Evolutionary conservation across 2,888 invertebrate species (phyloP).

Genomic region (Lithophane socia): DNA sequence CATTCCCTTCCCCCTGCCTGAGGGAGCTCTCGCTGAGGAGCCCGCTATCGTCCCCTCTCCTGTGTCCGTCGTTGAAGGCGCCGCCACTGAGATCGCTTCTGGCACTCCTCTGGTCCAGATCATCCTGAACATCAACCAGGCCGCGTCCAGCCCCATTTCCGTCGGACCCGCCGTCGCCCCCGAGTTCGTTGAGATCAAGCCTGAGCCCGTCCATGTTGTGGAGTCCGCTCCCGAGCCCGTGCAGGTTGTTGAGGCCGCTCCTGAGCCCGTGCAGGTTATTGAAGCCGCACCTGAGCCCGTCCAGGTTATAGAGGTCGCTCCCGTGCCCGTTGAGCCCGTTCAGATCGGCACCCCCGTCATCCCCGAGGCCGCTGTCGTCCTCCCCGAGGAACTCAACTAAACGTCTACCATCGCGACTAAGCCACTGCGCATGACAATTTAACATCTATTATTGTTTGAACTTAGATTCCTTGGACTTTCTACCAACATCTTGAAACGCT

Average conservation of each 20-base stretch:
- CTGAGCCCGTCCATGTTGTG: conserved; percentile 41
- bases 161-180: conserved; percentile 41
- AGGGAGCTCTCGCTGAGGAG: conserved; percentile 37
- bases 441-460: conserved; percentile 42
- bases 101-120: conserved; percentile 71
- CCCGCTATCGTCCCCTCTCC: conserved; percentile 38
- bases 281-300: conserved; percentile 34
- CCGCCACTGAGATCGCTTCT: conserved; percentile 33
- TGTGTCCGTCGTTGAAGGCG: conserved; percentile 28
- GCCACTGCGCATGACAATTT: conserved; percentile 50
- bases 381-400: conserved; percentile 71
- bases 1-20: conserved; percentile 57
- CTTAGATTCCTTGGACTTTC: conserved; percentile 46
- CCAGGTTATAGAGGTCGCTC: conserved; percentile 35
- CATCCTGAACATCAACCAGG: conserved; percentile 70
- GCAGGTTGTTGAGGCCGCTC: conserved; percentile 6
- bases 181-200: conserved; percentile 18
- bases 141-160: conserved; percentile 32
- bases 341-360: conserved; percentile 59
- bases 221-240: conserved; percentile 46
- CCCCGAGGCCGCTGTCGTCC: conserved; percentile 66
- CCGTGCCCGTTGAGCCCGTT: conserved; percentile 61
- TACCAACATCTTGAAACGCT: conserved; percentile 56
- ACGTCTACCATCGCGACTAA: conserved; percentile 8
- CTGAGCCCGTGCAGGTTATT: conserved; percentile 42